Base-by-base conservation (phyloP, 1,140 invertebrate species). In the Aphidius gifuensis region DNA sequence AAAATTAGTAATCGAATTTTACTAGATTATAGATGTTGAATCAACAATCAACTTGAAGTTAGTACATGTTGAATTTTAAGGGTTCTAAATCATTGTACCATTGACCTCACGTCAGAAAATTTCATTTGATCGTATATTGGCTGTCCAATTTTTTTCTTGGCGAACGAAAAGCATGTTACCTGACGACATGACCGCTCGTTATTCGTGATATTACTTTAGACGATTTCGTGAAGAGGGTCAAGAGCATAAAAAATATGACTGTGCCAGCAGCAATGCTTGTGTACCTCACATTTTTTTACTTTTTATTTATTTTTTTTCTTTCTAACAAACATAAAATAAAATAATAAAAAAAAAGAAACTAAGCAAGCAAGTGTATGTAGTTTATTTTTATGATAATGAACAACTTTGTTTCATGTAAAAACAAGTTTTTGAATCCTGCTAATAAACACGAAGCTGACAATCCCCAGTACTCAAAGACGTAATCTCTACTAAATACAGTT, bases 401-500 rank as follows among this genome's bases (percentile, higher is more conserved):
- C 23, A 32, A 32, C 23, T 32, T 32, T 32, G 23, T 32, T 32
- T 32, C 23, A 32, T 32, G 23, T 32, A 32, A 44, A 11, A 7
- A 44, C 43, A 7, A 44, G 9, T 44, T 44, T 11, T 11, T 11
- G 43, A 11, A 11, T 11, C 43, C 43, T 44, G 43, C 43, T 44
- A 69, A 70, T 64, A 69, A 65, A 65, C 67, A 61, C 56, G 47
- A 65, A 66, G 58, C 63, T 42, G 55, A 58, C 53, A 69, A 69
- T 74, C 71, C 61, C 62, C 44, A 57, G 56, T 57, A 66, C 65
- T 69, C 68, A 70, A 70, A 68, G 64, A 64, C 65, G 69, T 71
- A 73, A 74, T 72, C 72, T 71, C 70, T 73, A 68, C 65, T 70
- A 72, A 73, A 71, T 68, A 73, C 69, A 71, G 68, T 74, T 71